phyloP scores from a whole-genome alignment of 2,113 vertebrate genomes.

The Apodemus sylvaticus region DNA sequence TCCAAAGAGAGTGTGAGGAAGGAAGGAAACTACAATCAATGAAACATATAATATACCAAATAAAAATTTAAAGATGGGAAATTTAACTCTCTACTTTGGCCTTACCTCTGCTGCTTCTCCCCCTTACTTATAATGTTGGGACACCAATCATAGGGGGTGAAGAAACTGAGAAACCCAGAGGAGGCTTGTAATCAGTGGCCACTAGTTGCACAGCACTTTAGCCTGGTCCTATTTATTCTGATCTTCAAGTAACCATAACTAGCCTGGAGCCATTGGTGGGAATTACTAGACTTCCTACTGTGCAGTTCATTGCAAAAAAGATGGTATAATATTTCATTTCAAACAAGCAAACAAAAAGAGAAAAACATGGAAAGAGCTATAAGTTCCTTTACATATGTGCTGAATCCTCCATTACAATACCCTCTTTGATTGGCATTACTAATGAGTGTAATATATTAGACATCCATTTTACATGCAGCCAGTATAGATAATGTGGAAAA shows the following conservation, averaged over 20 bases:
- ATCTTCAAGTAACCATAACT: not conserved
- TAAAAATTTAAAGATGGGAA: not conserved
- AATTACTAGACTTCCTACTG: not conserved
- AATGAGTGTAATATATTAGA: not conserved
- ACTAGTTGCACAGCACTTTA: not conserved
- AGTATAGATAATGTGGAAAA: not conserved
- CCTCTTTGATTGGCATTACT: not conserved
- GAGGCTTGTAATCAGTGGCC: not conserved
- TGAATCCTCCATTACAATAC: not conserved
- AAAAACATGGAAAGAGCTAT: not conserved
- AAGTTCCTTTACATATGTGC: not conserved
- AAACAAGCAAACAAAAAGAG: conserved; percentile 15
- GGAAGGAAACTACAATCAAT: not conserved
- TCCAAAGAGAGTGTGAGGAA: not conserved
- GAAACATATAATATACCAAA: not conserved
- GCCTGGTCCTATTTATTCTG: not conserved
- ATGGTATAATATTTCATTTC: not conserved
- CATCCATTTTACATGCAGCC: not conserved
- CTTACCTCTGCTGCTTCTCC: not conserved
- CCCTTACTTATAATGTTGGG: not conserved
- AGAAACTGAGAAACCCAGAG: not conserved
- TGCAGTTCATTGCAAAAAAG: not conserved
- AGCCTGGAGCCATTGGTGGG: not conserved
- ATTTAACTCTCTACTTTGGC: not conserved
- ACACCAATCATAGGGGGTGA: not conserved